Percentiles rank a stretch among this genome's conserved stretches.
These are phyloP conservation scores for Tokudaia muenninki DNA, from an alignment of 2,797 vertebrate species.

Conservation along the genomic window DNA sequence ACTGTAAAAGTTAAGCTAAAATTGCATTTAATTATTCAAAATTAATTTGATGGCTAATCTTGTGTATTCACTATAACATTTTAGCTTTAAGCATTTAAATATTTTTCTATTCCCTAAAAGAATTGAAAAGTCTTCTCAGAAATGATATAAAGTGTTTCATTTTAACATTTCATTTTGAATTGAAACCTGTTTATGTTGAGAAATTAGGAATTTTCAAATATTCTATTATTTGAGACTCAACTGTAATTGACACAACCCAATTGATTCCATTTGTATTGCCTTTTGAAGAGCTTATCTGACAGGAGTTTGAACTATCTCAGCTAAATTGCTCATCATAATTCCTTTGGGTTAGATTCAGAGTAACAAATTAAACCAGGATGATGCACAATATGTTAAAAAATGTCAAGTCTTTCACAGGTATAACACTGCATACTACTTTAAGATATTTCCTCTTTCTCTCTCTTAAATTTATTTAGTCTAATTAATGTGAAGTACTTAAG, in stretches of 20 bases:
- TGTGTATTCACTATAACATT: slow-evolving; percentile 42
- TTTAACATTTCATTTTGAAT: slow-evolving; percentile 45
- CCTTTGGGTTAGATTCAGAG: slow-evolving; percentile 38
- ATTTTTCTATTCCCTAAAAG: not conserved
- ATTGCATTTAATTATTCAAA: slow-evolving; percentile 77
- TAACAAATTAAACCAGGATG: not conserved
- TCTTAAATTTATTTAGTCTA: slow-evolving; percentile 72
- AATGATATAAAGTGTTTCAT: slow-evolving; percentile 32
- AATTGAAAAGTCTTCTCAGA: not conserved
- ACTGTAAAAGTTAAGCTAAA: slow-evolving; percentile 52
- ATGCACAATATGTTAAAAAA: not conserved
- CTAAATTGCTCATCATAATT: slow-evolving; percentile 20
- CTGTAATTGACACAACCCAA: slow-evolving; percentile 36
- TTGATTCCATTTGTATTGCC: slow-evolving; percentile 4
- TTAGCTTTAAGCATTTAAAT: slow-evolving; percentile 67
- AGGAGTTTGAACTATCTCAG: slow-evolving; percentile 20
- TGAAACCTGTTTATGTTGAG: slow-evolving; percentile 33
- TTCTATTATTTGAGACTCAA: slow-evolving; percentile 45
- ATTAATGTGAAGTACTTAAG: slow-evolving; percentile 66
- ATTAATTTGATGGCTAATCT: slow-evolving; percentile 29
- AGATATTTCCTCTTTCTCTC: slow-evolving; percentile 18
- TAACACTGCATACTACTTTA: slow-evolving; percentile 28
- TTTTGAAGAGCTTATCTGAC: slow-evolving; percentile 60
- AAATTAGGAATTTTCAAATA: slow-evolving; percentile 43
- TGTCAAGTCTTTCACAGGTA: not conserved